These are phyloP conservation scores for Canis aureus DNA, from an alignment of 2,113 vertebrate genomes.

Conservation along the genomic window DNA sequence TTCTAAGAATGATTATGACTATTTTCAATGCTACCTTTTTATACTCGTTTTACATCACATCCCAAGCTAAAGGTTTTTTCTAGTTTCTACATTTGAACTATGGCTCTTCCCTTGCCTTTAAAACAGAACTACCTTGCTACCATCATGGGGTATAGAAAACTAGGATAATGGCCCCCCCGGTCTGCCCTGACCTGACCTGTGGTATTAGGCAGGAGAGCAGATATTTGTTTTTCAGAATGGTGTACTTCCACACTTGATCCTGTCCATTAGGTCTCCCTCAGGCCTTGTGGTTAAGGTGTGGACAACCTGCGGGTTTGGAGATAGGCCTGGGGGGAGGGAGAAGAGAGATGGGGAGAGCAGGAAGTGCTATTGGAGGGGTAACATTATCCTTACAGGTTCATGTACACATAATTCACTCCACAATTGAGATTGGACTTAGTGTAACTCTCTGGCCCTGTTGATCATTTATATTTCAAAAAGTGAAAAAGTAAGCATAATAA, in stretches of 20 bases:
- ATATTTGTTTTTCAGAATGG: neutral
- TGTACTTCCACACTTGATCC: neutral
- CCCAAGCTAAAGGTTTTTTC: neutral
- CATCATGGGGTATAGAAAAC: neutral
- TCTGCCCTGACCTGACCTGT: neutral
- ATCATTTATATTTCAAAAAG: neutral
- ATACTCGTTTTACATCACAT: neutral
- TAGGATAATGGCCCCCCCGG: neutral
- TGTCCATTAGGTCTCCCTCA: neutral
- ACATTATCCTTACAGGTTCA: neutral
- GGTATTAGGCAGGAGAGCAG: neutral
- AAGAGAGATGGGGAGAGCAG: neutral
- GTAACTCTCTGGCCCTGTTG: neutral
- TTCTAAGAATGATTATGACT: neutral
- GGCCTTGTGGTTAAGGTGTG: neutral
- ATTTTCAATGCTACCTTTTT: constrained; percentile 21
- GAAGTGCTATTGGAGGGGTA: neutral
- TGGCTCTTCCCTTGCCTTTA: constrained; percentile 23
- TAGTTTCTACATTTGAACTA: constrained; percentile 4
- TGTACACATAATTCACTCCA: neutral
- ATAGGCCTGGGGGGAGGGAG: neutral
- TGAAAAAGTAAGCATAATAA: neutral
- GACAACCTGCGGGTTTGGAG: neutral
- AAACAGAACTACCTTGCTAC: neutral
- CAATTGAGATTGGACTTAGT: neutral